Percentiles rank a stretch among this genome's conserved stretches.
phyloP scores from a whole-genome alignment of 2,113 vertebrate genomes.

The Takifugu bimaculatus region DNA sequence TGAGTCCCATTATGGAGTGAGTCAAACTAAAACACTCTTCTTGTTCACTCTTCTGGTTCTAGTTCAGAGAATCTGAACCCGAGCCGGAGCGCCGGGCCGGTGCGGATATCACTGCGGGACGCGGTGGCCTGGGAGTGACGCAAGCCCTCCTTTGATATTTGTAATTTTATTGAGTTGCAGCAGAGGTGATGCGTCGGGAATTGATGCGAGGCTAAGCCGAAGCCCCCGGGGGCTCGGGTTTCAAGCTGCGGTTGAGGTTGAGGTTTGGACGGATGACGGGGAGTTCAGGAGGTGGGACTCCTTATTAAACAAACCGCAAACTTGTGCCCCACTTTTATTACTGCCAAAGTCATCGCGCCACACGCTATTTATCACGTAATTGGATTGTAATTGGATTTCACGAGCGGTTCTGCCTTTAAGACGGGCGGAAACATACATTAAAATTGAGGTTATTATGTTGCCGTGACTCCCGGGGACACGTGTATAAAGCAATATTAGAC shows the following conservation, averaged over 20 bases:
- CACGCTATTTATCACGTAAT: constrained; percentile 72
- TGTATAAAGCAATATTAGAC: constrained; percentile 55
- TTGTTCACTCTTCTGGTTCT: too few relatives aligned
- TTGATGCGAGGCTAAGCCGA: constrained; percentile 53
- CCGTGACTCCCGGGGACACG: constrained; percentile 40
- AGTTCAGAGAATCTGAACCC: constrained; percentile 29
- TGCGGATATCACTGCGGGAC: constrained; percentile 45
- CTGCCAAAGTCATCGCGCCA: constrained; percentile 55
- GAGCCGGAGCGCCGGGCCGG: constrained; percentile 21
- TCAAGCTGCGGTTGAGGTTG: constrained; percentile 68
- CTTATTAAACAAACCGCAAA: constrained; percentile 72
- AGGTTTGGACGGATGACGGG: constrained; percentile 67
- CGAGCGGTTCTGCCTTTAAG: constrained; percentile 49
- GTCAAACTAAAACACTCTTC: too few relatives aligned
- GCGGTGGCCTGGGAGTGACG: constrained; percentile 43
- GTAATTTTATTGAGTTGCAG: constrained; percentile 61
- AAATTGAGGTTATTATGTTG: constrained; percentile 29
- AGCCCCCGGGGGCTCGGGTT: constrained; percentile 52
- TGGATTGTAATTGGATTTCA: constrained; percentile 70
- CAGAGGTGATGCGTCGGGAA: constrained; percentile 58
- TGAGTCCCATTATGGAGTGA: constrained; percentile 10
- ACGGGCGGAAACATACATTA: constrained; percentile 42
- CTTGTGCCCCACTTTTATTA: constrained; percentile 71
- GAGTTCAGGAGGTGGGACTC: constrained; percentile 66
- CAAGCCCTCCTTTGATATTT: constrained; percentile 58